Base-by-base conservation (phyloP, 2,113 vertebrate species). In the Argyrosomus japonicus region DNA sequence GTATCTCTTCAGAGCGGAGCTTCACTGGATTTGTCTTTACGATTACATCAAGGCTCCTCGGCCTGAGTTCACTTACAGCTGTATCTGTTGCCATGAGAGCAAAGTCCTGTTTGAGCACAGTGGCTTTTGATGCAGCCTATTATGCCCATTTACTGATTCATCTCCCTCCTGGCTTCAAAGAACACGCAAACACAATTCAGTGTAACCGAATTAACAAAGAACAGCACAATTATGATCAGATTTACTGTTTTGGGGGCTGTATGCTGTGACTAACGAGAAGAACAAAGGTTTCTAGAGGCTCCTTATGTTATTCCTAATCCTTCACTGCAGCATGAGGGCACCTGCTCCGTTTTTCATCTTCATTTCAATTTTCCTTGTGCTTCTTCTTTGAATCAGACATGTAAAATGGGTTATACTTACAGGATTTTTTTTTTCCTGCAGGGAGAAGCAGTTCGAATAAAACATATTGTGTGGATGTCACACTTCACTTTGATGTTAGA, bases 1-100 rank as follows among this genome's bases (percentile, higher is more conserved):
- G 5, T 25, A 69, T 87, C 56, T 62, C 40, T 23, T 32, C 32
- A 15, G 27, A 63, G 58, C 3, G 48, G 14, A 43, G 51, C 45
- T 18, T 1, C 11, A 47, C n/a, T 29, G 48, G 63, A 45, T 90
- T 75, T 65, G 27, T 47, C 69, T 64, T 69, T 56, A 83, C 68
- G 84, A 81, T 75, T 17, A 80, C 83, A 84, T 90, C 87, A 88
- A 87, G 83, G 87, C 57, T 81, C 29, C 27, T 70, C 63, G 3
- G 27, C 56, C 57, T 27, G 61, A 63, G 21, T 84, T 74, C 81
- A 54, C 43, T 53, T 64, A 45, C 65, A 74, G 68, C 82, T 81
- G 75, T 8, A 75, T 85, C 80, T 64, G 92, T 93, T 92, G 85
- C 88, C 87, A 94, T 90, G 92, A 88, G 86, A 91, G 72, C 79